phyloP scores from a whole-genome alignment of 2,888 invertebrate species.

The Ecdyonurus torrentis region DNA sequence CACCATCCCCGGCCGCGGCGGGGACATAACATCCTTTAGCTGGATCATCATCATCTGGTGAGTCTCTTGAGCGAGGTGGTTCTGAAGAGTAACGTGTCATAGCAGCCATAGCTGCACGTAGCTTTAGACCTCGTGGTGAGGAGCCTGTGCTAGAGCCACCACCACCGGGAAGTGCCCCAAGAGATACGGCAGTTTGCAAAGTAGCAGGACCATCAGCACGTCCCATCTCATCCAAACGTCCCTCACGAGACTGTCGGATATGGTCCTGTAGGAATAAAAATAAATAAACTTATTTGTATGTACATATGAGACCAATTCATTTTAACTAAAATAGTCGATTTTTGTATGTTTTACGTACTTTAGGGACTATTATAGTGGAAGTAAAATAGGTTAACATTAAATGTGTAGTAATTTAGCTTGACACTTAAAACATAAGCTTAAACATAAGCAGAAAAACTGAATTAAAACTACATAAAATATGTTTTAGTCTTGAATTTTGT shows the following conservation, averaged over 20 bases:
- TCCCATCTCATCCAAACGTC: slow-evolving; percentile 52
- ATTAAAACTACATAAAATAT: no score
- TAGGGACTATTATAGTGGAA: no score
- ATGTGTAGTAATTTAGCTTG: no score
- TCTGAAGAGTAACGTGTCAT: slow-evolving; percentile 1
- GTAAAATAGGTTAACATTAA: no score
- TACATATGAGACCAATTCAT: no score
- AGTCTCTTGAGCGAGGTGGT: slow-evolving; percentile 5
- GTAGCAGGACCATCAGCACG: slow-evolving; percentile 21
- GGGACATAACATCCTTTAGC: slow-evolving; percentile 27
- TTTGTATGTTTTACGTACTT: no score
- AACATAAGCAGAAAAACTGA: no score
- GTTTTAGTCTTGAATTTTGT: no score
- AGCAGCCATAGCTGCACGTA: slow-evolving; percentile 11
- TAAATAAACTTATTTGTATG: no score
- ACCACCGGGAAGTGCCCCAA: slow-evolving; percentile 19
- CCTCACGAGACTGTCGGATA: slow-evolving; percentile 63
- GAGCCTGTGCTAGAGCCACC: slow-evolving; percentile 19
- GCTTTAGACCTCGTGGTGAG: slow-evolving; percentile 18
- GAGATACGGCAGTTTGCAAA: slow-evolving; percentile 14
- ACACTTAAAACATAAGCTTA: no score
- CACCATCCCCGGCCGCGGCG: slow-evolving; percentile 23
- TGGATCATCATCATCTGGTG: slow-evolving; percentile 7
- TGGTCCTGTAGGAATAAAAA: slow-evolving; percentile 38
- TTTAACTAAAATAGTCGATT: no score